phyloP scores from a whole-genome alignment of 2,797 vertebrate species.

The Pipistrellus nathusii region DNA sequence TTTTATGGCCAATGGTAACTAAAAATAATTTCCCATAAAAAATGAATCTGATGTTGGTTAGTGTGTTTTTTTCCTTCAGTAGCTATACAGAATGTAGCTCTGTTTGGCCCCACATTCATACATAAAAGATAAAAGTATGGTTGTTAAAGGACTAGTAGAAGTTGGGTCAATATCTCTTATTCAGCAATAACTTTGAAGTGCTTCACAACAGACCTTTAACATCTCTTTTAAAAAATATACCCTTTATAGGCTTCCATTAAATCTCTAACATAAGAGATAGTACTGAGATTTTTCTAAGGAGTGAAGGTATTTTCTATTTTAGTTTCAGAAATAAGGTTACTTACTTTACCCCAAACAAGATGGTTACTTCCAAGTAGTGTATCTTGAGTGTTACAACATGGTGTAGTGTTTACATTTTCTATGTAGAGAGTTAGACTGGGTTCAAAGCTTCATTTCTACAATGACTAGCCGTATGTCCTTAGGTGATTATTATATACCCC shows the following conservation, averaged over 20 bases:
- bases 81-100: background rate
- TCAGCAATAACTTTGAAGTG: slow-evolving; percentile 56
- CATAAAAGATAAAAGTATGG: slow-evolving; percentile 31
- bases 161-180: slow-evolving; percentile 47
- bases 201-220: slow-evolving; percentile 54
- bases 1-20: background rate
- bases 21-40: slow-evolving; percentile 57
- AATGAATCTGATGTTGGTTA: slow-evolving; percentile 6
- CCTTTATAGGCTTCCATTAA: slow-evolving; percentile 40
- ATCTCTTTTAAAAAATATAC: slow-evolving; percentile 42
- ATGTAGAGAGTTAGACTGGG: background rate
- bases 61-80: background rate
- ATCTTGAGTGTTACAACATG: background rate
- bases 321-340: slow-evolving; percentile 32
- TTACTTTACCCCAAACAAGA: background rate
- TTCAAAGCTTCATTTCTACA: background rate
- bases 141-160: slow-evolving; percentile 44
- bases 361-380: background rate
- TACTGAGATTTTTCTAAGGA: slow-evolving; percentile 30
- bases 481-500: background rate
- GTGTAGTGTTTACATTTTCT: background rate
- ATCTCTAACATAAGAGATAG: slow-evolving; percentile 38
- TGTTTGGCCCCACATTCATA: background rate
- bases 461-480: background rate
- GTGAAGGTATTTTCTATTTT: slow-evolving; percentile 30